phyloP scores from a whole-genome alignment of 2,113 vertebrate species.

The Apteryx owenii region DNA sequence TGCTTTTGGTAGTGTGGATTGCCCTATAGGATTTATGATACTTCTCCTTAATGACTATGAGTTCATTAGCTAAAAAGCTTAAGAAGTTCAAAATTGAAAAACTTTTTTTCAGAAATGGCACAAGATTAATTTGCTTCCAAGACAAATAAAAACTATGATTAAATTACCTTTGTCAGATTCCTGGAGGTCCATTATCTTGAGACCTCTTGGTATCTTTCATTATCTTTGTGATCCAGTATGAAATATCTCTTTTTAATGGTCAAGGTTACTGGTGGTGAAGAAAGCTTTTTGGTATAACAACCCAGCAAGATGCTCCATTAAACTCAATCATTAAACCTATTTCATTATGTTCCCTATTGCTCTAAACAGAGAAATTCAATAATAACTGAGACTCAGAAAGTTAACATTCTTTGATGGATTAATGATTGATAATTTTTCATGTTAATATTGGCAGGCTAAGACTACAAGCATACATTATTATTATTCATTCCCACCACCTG shows the following conservation, averaged over 20 bases:
- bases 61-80: not conserved
- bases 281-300: slow-evolving; percentile 32
- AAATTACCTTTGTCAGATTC: not conserved
- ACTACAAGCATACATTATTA: slow-evolving; percentile 58
- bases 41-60: not conserved
- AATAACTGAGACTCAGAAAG: slow-evolving; percentile 62
- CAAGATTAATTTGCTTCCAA: not conserved
- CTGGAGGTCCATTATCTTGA: not conserved
- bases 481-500: slow-evolving; percentile 59
- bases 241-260: slow-evolving; percentile 33
- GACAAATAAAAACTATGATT: not conserved
- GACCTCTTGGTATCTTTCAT: not conserved
- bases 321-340: slow-evolving; percentile 40
- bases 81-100: not conserved
- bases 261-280: not conserved
- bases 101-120: not conserved
- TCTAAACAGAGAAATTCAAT: slow-evolving; percentile 59
- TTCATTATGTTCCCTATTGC: slow-evolving; percentile 53
- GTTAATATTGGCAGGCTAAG: slow-evolving; percentile 71
- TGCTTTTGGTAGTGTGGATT: not conserved
- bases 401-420: slow-evolving; percentile 68
- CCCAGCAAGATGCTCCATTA: slow-evolving; percentile 26
- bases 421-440: slow-evolving; percentile 75
- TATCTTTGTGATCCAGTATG: slow-evolving; percentile 5
- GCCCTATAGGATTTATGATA: not conserved